These are phyloP conservation scores for Phoxinus phoxinus DNA, from an alignment of 2,113 vertebrate genomes.

Conservation along the genomic window DNA sequence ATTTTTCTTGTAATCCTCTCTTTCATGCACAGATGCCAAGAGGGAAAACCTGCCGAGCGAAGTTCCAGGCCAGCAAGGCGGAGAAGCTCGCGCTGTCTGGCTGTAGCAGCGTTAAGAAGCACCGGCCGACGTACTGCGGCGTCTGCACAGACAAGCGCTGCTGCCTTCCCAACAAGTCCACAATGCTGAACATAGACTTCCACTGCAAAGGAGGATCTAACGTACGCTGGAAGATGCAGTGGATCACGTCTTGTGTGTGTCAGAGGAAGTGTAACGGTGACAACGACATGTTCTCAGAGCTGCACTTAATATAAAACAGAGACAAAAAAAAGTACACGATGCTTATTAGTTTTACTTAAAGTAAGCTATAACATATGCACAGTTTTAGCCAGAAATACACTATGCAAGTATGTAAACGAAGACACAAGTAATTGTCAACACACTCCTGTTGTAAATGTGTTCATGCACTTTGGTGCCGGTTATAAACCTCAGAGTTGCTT, in stretches of 20 bases:
- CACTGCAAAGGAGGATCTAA: conserved; percentile 82
- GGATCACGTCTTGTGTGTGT: conserved; percentile 93
- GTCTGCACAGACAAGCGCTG: conserved; percentile 88
- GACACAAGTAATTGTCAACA: not conserved
- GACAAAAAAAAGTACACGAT: not conserved
- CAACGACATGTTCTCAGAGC: conserved; percentile 88
- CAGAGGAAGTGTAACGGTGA: conserved; percentile 85
- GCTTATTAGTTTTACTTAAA: not conserved
- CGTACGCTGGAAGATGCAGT: conserved; percentile 94
- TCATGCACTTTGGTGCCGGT: not conserved
- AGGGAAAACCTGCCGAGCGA: conserved; percentile 87
- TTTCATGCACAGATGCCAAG: conserved; percentile 78
- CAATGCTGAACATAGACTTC: conserved; percentile 86
- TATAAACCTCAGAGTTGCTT: not conserved
- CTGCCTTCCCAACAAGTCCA: conserved; percentile 88
- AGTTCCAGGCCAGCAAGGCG: conserved; percentile 83
- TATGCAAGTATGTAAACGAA: not conserved
- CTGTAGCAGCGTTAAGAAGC: conserved; percentile 85
- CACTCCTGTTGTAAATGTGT: not conserved
- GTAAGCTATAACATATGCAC: not conserved
- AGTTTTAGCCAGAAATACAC: not conserved
- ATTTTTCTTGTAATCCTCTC: not conserved
- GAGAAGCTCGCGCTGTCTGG: conserved; percentile 88
- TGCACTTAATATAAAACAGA: conserved; percentile 78
- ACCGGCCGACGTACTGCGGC: conserved; percentile 89